Evolutionary conservation across 2,113 vertebrate genomes (phyloP).

Genomic region (Typhlomys cinereus): DNA sequence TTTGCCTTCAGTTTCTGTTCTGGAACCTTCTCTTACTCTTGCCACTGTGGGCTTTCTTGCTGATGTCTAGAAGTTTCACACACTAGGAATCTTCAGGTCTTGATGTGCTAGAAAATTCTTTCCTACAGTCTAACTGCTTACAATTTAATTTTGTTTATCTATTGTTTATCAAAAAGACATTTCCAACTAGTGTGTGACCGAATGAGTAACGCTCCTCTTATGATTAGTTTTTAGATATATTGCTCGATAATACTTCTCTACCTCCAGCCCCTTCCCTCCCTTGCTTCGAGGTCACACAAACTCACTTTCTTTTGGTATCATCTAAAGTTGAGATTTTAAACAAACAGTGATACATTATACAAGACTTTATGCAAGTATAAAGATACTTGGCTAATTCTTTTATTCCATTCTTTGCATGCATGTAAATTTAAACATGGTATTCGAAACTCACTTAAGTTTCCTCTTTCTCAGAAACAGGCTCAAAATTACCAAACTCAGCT

Average conservation of each 20-base stretch:
- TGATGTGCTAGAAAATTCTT: not conserved
- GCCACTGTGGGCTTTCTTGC: not conserved
- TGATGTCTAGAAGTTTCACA: not conserved
- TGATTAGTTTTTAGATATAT: not conserved
- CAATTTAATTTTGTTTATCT: not conserved
- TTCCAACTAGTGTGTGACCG: not conserved
- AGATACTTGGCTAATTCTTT: constrained; percentile 23
- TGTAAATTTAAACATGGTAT: not conserved
- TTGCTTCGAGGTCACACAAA: not conserved
- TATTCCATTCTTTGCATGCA: constrained; percentile 9
- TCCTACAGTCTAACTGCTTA: not conserved
- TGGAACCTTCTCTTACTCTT: not conserved
- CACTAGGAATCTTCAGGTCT: not conserved
- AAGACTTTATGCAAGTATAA: not conserved
- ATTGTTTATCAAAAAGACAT: not conserved
- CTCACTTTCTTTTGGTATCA: not conserved
- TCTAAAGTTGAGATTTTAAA: constrained; percentile 29
- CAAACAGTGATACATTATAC: constrained; percentile 7
- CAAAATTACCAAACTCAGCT: constrained; percentile 81
- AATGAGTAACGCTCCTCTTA: not conserved
- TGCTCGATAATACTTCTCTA: not conserved
- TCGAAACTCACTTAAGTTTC: constrained; percentile 50
- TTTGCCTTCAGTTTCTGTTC: constrained; percentile 23
- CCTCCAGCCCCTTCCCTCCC: not conserved
- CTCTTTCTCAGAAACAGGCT: constrained; percentile 81